A percentile compares a stretch with the other conserved stretches of the same genome.
phyloP scores from a whole-genome alignment of 2,797 vertebrate genomes.

The Furcifer pardalis region DNA sequence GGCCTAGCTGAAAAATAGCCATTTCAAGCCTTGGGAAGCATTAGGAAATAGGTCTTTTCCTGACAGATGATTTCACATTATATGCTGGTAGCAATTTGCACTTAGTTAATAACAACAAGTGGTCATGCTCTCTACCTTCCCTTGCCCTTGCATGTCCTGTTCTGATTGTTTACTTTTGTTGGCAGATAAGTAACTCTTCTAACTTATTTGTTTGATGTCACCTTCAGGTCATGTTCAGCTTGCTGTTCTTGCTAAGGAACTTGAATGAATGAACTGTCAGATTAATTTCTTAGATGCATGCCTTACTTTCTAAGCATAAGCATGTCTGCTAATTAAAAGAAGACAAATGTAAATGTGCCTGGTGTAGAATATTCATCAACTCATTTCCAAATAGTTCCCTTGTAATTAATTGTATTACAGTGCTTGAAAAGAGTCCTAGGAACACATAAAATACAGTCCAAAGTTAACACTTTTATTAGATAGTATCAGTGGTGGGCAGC shows the following conservation, averaged over 20 bases:
- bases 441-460: not conserved
- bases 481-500: too few relatives aligned
- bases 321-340: not conserved
- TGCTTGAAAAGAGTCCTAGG: not conserved
- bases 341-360: not conserved
- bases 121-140: fast-evolving
- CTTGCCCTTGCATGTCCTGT: fast-evolving
- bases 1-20: too few relatives aligned
- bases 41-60: too few relatives aligned
- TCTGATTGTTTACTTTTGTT: fast-evolving
- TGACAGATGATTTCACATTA: not conserved
- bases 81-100: slow-evolving; percentile 10
- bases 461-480: fast-evolving
- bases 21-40: too few relatives aligned
- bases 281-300: fast-evolving
- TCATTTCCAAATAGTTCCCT: slow-evolving; percentile 31
- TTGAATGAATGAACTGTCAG: not conserved
- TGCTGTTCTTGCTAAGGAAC: not conserved
- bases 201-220: not conserved
- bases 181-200: fast-evolving
- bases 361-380: slow-evolving; percentile 6
- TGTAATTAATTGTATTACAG: slow-evolving; percentile 5
- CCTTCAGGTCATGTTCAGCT: not conserved
- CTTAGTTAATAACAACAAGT: slow-evolving; percentile 3
- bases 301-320: fast-evolving